Evolutionary conservation across 2,113 vertebrate genomes (phyloP), one percentile per base, ranked within the genome.

Genomic region (Chaetorhynchus papuensis): DNA sequence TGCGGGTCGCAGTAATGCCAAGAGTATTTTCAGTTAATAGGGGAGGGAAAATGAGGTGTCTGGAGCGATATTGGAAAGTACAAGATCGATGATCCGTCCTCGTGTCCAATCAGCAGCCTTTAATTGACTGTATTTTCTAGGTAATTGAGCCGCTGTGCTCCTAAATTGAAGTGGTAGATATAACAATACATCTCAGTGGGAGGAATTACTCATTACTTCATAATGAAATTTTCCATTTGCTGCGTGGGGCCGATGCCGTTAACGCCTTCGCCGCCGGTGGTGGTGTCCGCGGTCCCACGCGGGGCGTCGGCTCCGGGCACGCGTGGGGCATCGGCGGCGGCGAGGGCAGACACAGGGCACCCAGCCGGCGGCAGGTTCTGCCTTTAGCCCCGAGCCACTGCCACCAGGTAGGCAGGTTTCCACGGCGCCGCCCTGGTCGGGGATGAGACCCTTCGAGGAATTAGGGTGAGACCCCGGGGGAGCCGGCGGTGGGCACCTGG

Each of bases 21-120:
- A 97, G 98, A 98, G 98, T 98, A 98, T 99, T 99, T 99, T 98
- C 98, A 98, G 96, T 97, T 99, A 99, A 99, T 98, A 99, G 98
- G 98, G 94, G 98, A 98, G 97, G 97, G 98, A 98, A 98, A 99
- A 99, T 99, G 98, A 99, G 98, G 98, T 99, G 98, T 99, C 98
- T 98, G 97, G 91, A 98, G 92, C 97, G 97, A 98, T 98, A 99
- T 98, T 99, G 98, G 98, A 99, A 98, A 98, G 98, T 97, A 98
- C 97, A 98, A 98, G 98, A 99, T 99, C 99, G 98, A 99, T 99
- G 98, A 98, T 98, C 97, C 97, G 80, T 97, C 97, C 97, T 98
- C 97, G 97, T 98, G 98, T 98, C 98, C 98, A 99, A 99, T 99
- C 98, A 99, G 98, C 96, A 97, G 96, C 95, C 97, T 98, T 99